A percentile compares a stretch with the other conserved stretches of the same genome.
Conservation (phyloP, 2,113 vertebrate species). For the Phycodurus eques region DNA sequence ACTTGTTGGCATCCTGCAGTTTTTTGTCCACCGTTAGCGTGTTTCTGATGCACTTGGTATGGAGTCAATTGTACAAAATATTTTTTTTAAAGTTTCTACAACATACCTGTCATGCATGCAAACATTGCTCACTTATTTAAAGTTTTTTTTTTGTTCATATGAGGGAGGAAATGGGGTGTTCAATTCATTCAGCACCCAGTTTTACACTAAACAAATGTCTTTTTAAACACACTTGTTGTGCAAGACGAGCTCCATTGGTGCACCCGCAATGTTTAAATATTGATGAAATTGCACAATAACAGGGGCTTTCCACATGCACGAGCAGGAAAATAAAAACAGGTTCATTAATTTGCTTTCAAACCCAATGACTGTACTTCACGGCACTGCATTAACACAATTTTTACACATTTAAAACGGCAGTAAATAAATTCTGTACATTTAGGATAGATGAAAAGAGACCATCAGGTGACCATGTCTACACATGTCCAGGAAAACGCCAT, state of each 20-base stretch:
- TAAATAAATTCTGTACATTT: background rate
- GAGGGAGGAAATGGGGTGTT: background rate
- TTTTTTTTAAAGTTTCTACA: background rate
- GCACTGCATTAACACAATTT: background rate
- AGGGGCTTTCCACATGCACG: background rate
- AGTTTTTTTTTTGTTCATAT: background rate
- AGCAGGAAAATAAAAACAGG: background rate
- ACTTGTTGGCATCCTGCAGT: constrained; percentile 42
- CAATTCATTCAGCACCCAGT: background rate
- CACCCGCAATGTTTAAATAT: background rate
- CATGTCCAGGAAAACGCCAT: constrained; percentile 1
- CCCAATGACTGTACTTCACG: background rate
- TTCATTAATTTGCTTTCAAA: background rate
- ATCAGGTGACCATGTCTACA: background rate
- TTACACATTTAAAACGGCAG: background rate
- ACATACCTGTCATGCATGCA: no score
- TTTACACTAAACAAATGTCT: background rate
- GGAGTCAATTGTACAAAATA: background rate
- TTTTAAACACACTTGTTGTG: background rate
- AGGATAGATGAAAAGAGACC: background rate
- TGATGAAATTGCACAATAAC: background rate
- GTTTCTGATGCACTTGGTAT: constrained; percentile 12
- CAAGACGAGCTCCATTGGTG: background rate
- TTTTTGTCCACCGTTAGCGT: constrained; percentile 32
- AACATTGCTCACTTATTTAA: background rate